phyloP scores from a whole-genome alignment of 37 sponge, comb jelly and placozoan species.

The Crambe crambe region DNA sequence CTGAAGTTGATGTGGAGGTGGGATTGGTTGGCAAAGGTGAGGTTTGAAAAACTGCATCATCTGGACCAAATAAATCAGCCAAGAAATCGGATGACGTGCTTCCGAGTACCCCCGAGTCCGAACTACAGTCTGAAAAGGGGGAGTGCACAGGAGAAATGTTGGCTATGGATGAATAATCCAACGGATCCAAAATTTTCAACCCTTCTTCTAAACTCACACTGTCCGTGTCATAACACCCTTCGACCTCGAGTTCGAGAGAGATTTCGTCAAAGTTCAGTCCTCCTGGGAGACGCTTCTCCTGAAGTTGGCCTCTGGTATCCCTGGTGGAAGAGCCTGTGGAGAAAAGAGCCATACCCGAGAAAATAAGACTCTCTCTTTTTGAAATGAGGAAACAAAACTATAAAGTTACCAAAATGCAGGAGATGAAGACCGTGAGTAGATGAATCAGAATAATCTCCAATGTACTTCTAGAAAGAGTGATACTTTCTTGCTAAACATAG shows the following conservation, averaged over 20 bases:
- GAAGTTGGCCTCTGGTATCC: background rate
- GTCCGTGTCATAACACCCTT: background rate
- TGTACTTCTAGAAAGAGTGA: no score
- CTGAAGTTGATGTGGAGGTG: no score
- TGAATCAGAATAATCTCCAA: background rate
- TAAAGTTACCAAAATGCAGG: constrained; percentile 29
- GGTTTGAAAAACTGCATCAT: no score
- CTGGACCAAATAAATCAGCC: no score
- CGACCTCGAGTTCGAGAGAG: background rate
- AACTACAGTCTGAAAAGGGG: constrained; percentile 19
- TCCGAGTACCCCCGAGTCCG: constrained; percentile 28
- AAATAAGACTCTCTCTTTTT: background rate
- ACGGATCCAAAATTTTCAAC: background rate
- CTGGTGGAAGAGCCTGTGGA: constrained; percentile 14
- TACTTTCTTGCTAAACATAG: no score
- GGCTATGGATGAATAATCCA: background rate
- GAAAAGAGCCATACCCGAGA: constrained; percentile 45
- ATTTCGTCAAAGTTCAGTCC: background rate
- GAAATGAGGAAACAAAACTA: background rate
- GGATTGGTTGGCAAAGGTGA: no score
- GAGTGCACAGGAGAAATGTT: background rate
- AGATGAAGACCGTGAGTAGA: background rate
- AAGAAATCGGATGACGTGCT: no score
- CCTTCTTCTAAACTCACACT: background rate
- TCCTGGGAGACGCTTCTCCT: background rate